These are phyloP conservation scores for Trissoscelio sp. DNA, from an alignment of 2,888 invertebrate species.

Conservation along the genomic window DNA sequence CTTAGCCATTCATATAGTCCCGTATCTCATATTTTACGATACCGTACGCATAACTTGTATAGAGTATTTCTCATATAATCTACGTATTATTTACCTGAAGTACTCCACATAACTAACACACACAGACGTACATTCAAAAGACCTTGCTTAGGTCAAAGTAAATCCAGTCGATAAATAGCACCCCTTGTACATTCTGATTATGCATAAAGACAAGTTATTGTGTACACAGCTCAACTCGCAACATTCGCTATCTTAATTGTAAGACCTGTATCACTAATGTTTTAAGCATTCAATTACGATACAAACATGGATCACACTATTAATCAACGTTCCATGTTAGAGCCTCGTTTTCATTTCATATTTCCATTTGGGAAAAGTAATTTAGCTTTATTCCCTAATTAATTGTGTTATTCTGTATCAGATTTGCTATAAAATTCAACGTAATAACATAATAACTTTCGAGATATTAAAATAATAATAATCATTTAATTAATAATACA, in stretches of 20 bases:
- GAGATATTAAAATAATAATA: no score
- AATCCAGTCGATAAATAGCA: conserved; percentile 49
- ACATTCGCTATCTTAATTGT: conserved; percentile 36
- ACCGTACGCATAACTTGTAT: conserved; percentile 19
- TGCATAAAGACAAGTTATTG: conserved; percentile 43
- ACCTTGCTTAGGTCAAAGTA: conserved; percentile 39
- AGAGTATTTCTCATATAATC: conserved; percentile 37
- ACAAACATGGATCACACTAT: conserved; percentile 29
- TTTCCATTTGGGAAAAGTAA: conserved; percentile 3
- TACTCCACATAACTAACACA: conserved; percentile 29
- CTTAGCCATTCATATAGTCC: conserved; percentile 1
- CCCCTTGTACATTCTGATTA: conserved; percentile 26
- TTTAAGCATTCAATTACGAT: conserved; percentile 35
- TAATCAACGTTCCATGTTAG: conserved; percentile 17
- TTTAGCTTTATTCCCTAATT: background rate
- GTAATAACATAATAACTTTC: no score
- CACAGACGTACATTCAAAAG: conserved; percentile 10
- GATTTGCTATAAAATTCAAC: background rate
- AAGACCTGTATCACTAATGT: conserved; percentile 13
- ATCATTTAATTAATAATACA: no score
- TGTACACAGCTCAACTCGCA: conserved; percentile 22
- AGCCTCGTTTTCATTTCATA: conserved; percentile 7
- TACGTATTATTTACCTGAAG: conserved; percentile 47
- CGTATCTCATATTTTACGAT: conserved; percentile 27
- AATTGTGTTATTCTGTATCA: conserved; percentile 5